Conservation (phyloP, 2,888 invertebrate species). For the Carterocephalus palaemon region DNA sequence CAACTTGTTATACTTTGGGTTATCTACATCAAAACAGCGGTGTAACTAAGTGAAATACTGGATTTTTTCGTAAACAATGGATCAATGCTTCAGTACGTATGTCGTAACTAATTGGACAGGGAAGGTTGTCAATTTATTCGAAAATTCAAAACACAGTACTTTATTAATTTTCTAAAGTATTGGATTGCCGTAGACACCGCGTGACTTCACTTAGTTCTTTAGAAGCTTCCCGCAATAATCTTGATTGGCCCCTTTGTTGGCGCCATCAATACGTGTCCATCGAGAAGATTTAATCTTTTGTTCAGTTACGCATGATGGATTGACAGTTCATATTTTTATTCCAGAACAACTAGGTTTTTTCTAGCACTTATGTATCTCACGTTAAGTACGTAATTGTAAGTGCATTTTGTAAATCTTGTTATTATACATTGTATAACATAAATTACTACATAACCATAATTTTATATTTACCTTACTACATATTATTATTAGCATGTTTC, state of each 20-base stretch:
- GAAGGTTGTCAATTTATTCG: conserved; percentile 8
- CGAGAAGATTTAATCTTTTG: conserved; percentile 11
- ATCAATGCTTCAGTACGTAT: conserved; percentile 7
- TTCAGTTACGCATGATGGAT: conserved; percentile 20
- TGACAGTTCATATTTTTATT: conserved; percentile 9
- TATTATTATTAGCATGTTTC: no score
- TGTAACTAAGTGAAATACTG: no score
- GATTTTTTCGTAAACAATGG: conserved; percentile 14
- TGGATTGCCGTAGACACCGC: neutral
- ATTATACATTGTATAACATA: no score
- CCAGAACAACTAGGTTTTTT: neutral
- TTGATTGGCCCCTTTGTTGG: conserved; percentile 18
- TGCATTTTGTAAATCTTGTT: no score
- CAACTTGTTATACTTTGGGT: no score
- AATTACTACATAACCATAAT: no score
- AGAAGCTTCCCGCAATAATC: conserved; percentile 19
- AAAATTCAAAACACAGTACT: conserved; percentile 8
- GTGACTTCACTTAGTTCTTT: conserved; percentile 7
- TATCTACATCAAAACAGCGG: no score
- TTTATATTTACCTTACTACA: no score
- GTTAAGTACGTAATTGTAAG: neutral
- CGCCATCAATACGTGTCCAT: conserved; percentile 16
- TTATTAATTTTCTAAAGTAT: no score
- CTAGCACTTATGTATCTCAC: neutral
- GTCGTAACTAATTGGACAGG: conserved; percentile 19